Base-by-base conservation (phyloP, 2,888 invertebrate species). In the Leistus spinibarbis region DNA sequence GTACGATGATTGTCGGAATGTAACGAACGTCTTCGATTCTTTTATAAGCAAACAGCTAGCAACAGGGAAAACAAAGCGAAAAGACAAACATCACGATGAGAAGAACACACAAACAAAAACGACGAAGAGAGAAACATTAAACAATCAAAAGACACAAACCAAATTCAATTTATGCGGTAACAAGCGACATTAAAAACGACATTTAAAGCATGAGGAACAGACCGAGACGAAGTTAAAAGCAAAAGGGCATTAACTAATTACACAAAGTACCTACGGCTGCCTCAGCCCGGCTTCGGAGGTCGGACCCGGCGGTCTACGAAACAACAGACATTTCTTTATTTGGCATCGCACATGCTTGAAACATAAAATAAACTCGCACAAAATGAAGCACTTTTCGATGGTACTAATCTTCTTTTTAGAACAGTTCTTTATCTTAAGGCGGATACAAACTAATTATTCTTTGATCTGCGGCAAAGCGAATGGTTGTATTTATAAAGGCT, bases 141-240 rank as follows among this genome's bases (percentile, higher is more conserved):
- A 75, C 75, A 75, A 64, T 75, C 75, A 75, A 75, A 74, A 75
- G 75, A 75, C 75, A 69, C 63, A 69, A 69, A 75, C 69, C 63
- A 75, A 75, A 75, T 75, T 75, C 40, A 75, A 75, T 75, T 75
- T 75, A 75, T 75, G 69, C 62, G 75, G 73, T 67, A 71, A 71
- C 71, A 71, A 71, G 71, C 56, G 62, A 54, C 73, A 73, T 73
- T 73, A 73, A 73, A 73, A 73, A 67, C 73, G 67, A 67, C 73
- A 65, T 60, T 57, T 73, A 73, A 73, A 20, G 60, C 60, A 9
- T 53, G 65, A 40, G 66, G 67, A 67, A 67, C 23, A 13, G 67
- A 73, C 54, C 65, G 64, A 67, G 66, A 62, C 67, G 54, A 60
- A 65, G 73, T 54, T 67, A 67, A 73, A 73, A 73, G 67, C 66